Percentiles rank a stretch among this genome's conserved stretches.
Conservation (phyloP, 2,888 invertebrate genomes). For the Brenthis ino region DNA sequence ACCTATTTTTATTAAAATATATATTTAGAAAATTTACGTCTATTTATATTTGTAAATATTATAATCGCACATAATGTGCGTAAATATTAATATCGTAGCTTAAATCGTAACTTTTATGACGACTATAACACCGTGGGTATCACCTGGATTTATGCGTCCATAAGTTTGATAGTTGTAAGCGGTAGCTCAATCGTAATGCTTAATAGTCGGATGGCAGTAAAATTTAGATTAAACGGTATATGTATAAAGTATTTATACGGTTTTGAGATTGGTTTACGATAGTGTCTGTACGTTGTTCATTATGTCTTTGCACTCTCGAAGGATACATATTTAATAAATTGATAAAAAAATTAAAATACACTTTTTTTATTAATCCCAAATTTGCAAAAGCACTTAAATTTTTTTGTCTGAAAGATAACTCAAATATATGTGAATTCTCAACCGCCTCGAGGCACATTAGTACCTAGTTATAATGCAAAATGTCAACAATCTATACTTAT, state of each 20-base stretch:
- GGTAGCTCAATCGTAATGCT: slow-evolving; percentile 36
- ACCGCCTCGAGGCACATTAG: no score
- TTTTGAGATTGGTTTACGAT: slow-evolving; percentile 3
- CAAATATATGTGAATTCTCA: no score
- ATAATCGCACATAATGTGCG: slow-evolving; percentile 11
- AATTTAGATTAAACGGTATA: slow-evolving; percentile 30
- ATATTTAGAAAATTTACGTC: no score
- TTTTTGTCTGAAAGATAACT: no score
- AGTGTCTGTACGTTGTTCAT: slow-evolving; percentile 2
- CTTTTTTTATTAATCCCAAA: no score
- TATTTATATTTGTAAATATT: neutral
- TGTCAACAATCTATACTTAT: no score
- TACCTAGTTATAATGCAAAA: no score
- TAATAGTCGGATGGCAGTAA: slow-evolving; percentile 37
- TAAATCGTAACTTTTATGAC: slow-evolving; percentile 42
- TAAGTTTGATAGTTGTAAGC: slow-evolving; percentile 45
- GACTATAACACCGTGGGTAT: slow-evolving; percentile 42
- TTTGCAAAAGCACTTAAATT: no score
- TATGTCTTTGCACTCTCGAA: no score
- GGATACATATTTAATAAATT: no score
- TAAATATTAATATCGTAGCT: slow-evolving; percentile 34
- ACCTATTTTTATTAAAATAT: no score
- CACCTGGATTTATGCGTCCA: slow-evolving; percentile 42
- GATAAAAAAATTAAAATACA: no score
- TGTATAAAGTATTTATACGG: slow-evolving; percentile 14